phyloP scores from a whole-genome alignment of 2,113 vertebrate genomes.

The Lepidothrix coronata region DNA sequence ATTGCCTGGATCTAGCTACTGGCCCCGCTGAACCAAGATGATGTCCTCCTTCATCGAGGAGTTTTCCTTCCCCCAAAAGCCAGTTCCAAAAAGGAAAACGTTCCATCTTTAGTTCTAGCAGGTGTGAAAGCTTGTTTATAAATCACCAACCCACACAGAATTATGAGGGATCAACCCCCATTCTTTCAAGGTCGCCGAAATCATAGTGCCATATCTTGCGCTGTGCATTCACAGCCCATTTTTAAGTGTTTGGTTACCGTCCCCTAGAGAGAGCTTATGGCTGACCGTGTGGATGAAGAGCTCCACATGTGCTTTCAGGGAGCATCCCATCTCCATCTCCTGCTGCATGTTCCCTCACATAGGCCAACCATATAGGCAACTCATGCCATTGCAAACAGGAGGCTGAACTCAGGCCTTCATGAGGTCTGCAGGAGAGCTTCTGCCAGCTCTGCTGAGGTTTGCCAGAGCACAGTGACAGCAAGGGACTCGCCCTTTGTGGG shows the following conservation, averaged over 20 bases:
- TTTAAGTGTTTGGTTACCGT: background rate
- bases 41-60: background rate
- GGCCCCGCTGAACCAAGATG: background rate
- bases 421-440: background rate
- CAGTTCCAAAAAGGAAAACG: background rate
- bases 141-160: background rate
- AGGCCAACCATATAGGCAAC: rapidly evolving
- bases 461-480: background rate
- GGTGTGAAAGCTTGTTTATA: background rate
- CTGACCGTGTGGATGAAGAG: background rate
- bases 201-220: background rate
- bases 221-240: background rate
- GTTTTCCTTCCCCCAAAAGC: background rate
- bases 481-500: background rate
- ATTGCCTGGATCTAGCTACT: background rate
- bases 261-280: background rate
- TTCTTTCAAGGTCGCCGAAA: background rate
- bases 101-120: background rate
- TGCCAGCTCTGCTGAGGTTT: background rate
- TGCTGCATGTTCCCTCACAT: rapidly evolving
- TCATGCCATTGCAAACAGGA: background rate
- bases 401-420: background rate
- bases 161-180: background rate
- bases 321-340: background rate
- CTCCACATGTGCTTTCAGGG: background rate